A percentile compares a stretch with the other conserved stretches of the same genome.
Evolutionary conservation across 2,113 vertebrate genomes (phyloP).

Genomic region (Nymphicus hollandicus): DNA sequence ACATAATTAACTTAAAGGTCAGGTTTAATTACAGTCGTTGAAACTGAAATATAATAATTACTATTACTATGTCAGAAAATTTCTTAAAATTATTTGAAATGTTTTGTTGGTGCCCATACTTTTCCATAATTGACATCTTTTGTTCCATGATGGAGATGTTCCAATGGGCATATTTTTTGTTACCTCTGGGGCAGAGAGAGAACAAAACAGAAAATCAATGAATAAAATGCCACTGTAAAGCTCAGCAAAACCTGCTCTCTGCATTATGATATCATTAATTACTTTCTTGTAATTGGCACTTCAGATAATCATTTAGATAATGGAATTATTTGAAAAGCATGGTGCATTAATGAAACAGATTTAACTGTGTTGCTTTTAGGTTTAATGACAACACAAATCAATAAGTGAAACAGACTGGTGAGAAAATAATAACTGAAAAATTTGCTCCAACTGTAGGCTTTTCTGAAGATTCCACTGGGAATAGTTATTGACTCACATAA

Average conservation of each 20-base stretch:
- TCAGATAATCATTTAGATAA: constrained; percentile 68
- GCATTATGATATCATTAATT: constrained; percentile 67
- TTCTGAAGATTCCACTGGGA: constrained; percentile 63
- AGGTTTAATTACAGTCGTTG: constrained; percentile 82
- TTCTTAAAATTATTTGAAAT: constrained; percentile 68
- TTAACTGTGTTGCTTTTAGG: constrained; percentile 44
- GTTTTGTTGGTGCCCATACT: constrained; percentile 54
- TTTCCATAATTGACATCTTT: constrained; percentile 51
- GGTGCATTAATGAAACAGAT: constrained; percentile 33
- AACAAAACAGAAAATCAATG: constrained; percentile 22
- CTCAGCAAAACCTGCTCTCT: constrained; percentile 5
- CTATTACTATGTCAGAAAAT: constrained; percentile 67
- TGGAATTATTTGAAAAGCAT: constrained; percentile 52
- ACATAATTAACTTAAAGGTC: constrained; percentile 82
- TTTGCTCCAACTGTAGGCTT: constrained; percentile 58
- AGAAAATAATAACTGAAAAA: constrained; percentile 72
- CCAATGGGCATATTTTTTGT: not conserved
- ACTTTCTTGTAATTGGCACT: constrained; percentile 66
- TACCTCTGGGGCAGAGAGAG: not conserved
- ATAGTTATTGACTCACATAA: constrained; percentile 66
- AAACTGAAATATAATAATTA: constrained; percentile 78
- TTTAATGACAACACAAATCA: constrained; percentile 74
- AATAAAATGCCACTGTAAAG: constrained; percentile 20
- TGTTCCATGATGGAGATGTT: not conserved
- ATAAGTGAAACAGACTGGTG: constrained; percentile 69